Percentiles rank a stretch among this genome's conserved stretches.
These are phyloP conservation scores for Eriosoma lanigerum DNA, from an alignment of 1,140 invertebrate species.

Conservation along the genomic window DNA sequence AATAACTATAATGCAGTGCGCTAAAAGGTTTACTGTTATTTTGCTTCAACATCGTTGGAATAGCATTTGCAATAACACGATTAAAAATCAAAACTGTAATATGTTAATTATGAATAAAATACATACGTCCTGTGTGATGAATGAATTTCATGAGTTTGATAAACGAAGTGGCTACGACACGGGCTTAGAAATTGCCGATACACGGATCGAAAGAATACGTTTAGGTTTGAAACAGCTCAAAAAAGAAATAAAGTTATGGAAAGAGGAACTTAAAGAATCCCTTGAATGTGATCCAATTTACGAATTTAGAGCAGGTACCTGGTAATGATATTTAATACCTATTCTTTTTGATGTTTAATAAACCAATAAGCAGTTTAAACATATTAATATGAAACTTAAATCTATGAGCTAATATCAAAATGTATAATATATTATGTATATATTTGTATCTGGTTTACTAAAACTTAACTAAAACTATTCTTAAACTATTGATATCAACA, in stretches of 20 bases:
- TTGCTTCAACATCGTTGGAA: background rate
- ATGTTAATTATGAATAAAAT: background rate
- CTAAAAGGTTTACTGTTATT: background rate
- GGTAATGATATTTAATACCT: too few relatives aligned
- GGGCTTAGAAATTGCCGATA: background rate
- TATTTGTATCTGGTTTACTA: too few relatives aligned
- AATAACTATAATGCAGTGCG: background rate
- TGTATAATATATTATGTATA: too few relatives aligned
- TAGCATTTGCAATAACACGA: background rate
- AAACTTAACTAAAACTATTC: too few relatives aligned
- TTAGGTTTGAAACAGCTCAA: slow-evolving; percentile 67
- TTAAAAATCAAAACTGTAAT: background rate
- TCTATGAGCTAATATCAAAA: too few relatives aligned
- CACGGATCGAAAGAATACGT: slow-evolving; percentile 10
- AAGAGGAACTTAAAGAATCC: slow-evolving; percentile 69
- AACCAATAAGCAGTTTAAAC: too few relatives aligned
- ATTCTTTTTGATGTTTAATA: too few relatives aligned
- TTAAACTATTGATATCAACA: too few relatives aligned
- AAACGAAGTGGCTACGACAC: slow-evolving; percentile 35
- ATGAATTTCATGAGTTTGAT: slow-evolving; percentile 23
- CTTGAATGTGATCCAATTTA: slow-evolving; percentile 65
- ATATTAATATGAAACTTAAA: too few relatives aligned
- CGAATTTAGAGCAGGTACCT: slow-evolving; percentile 61
- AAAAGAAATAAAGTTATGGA: slow-evolving; percentile 68
- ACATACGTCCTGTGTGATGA: background rate